Percentiles rank a stretch among this genome's conserved stretches.
Conservation (phyloP, 2,888 invertebrate species). For the Tachina grossa region DNA sequence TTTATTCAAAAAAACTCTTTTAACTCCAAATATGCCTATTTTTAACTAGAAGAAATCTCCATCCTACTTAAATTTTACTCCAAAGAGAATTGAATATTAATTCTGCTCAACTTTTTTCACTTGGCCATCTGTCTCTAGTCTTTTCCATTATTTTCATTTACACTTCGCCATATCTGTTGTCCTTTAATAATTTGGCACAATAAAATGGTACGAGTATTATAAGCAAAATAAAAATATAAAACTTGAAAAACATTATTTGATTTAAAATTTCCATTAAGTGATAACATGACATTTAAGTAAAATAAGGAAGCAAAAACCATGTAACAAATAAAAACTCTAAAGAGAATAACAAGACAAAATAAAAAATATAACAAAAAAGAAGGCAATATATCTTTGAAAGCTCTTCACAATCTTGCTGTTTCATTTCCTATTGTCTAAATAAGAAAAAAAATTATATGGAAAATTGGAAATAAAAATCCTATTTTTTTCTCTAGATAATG, state of each 20-base stretch:
- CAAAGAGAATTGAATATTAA: too few species aligned
- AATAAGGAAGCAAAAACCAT: slow-evolving; percentile 26
- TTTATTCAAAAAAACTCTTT: too few species aligned
- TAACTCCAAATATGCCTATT: too few species aligned
- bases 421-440: slow-evolving; percentile 66
- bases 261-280: slow-evolving; percentile 70
- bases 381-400: slow-evolving; percentile 63
- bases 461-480: slow-evolving; percentile 30
- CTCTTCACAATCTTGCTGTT: slow-evolving; percentile 63
- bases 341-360: slow-evolving; percentile 20
- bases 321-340: slow-evolving; percentile 59
- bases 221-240: neutral
- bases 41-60: too few species aligned
- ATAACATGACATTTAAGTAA: slow-evolving; percentile 58
- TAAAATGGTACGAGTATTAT: slow-evolving; percentile 15
- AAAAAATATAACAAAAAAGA: slow-evolving; percentile 10
- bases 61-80: too few species aligned
- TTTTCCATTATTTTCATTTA: slow-evolving; percentile 12
- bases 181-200: slow-evolving; percentile 37
- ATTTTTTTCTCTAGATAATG: slow-evolving; percentile 37
- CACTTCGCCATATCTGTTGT: slow-evolving; percentile 2
- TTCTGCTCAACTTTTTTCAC: neutral
- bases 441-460: slow-evolving; percentile 14
- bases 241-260: slow-evolving; percentile 46
- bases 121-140: neutral